Conservation (phyloP, 2,113 vertebrate genomes). For the Paedocypris sp. region DNA sequence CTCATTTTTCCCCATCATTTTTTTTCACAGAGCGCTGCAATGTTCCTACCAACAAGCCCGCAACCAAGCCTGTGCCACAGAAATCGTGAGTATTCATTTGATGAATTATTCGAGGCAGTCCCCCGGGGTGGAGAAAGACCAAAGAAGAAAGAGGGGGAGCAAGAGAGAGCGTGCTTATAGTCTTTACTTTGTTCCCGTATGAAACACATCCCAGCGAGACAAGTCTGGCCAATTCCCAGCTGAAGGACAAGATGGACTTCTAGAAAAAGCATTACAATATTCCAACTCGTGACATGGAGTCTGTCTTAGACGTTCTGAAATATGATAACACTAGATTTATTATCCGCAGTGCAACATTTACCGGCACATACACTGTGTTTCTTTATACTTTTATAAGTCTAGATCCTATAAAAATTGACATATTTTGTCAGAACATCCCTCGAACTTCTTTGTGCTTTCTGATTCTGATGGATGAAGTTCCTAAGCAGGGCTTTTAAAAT, state of each 20-base stretch:
- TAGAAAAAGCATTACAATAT: constrained; percentile 14
- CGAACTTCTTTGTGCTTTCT: too few relatives aligned
- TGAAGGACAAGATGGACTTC: not conserved
- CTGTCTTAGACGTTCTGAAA: not conserved
- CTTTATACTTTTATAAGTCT: too few relatives aligned
- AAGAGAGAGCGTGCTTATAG: not conserved
- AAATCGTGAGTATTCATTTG: constrained; percentile 79
- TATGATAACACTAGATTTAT: not conserved
- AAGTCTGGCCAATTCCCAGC: not conserved
- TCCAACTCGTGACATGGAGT: not conserved
- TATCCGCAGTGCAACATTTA: too few relatives aligned
- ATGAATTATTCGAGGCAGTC: constrained; percentile 26
- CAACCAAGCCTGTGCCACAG: constrained; percentile 79
- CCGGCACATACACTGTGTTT: too few relatives aligned
- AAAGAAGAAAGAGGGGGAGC: not conserved
- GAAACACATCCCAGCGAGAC: constrained; percentile 15
- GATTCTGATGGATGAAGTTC: too few relatives aligned
- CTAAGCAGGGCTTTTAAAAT: too few relatives aligned
- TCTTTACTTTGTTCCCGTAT: constrained; percentile 16
- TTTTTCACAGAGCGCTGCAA: constrained; percentile 83
- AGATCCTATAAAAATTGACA: too few relatives aligned
- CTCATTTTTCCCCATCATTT: constrained; percentile 40
- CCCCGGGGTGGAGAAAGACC: not conserved
- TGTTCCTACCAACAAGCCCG: constrained; percentile 75
- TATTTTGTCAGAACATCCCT: too few relatives aligned